These are phyloP conservation scores for Clupea harengus DNA, from an alignment of 2,113 vertebrate species.

Conservation along the genomic window DNA sequence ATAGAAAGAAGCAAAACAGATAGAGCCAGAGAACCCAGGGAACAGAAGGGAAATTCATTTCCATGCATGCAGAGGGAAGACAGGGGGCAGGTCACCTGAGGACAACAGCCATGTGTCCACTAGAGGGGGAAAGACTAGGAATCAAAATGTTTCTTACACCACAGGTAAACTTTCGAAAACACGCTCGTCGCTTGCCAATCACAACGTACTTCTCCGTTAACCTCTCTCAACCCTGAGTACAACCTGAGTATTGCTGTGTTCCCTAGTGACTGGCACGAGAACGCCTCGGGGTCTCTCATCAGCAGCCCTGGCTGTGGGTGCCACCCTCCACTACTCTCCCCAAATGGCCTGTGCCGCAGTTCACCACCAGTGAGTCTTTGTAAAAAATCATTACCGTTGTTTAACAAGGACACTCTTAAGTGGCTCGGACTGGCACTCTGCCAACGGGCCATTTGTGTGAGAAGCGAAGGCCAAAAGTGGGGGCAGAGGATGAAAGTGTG, in stretches of 20 bases:
- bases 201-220: neutral
- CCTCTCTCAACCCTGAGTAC: neutral
- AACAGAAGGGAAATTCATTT: neutral
- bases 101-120: neutral
- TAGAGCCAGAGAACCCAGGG: neutral
- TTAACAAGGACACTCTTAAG: constrained; percentile 16
- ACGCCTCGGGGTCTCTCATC: no score
- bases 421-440: neutral
- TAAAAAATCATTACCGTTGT: neutral
- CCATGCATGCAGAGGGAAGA: neutral
- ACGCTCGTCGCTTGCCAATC: no score
- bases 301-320: no score
- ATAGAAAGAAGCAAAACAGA: neutral
- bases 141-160: neutral
- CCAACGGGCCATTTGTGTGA: neutral
- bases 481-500: neutral
- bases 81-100: neutral
- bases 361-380: neutral
- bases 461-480: neutral
- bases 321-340: no score
- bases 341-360: neutral
- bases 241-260: no score
- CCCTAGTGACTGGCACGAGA: no score
- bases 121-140: neutral
- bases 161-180: neutral